These are phyloP conservation scores for Lathamus discolor DNA, from an alignment of 2,113 vertebrate species.

Conservation along the genomic window DNA sequence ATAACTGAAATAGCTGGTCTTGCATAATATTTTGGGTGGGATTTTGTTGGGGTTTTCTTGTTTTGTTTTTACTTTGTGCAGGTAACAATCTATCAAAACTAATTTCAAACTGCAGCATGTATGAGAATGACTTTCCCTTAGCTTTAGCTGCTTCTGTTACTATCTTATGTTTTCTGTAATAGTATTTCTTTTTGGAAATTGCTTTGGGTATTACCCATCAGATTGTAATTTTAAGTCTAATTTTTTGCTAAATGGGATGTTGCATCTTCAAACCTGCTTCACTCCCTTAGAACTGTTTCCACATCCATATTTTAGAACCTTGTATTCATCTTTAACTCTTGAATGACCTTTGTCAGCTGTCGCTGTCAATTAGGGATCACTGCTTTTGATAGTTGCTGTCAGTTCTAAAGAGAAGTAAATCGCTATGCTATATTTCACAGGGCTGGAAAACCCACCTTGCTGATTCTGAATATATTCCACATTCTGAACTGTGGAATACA, in stretches of 20 bases:
- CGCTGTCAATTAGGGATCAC: background rate
- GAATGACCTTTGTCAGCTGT: slow-evolving; percentile 25
- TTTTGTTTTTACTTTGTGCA: background rate
- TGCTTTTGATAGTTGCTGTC: background rate
- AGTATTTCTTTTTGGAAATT: background rate
- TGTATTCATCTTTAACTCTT: slow-evolving; percentile 12
- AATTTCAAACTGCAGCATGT: background rate
- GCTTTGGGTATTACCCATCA: background rate
- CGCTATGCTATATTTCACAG: background rate
- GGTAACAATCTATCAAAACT: background rate
- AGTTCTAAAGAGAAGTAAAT: background rate
- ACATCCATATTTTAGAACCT: background rate
- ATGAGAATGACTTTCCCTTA: background rate
- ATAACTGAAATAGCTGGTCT: background rate
- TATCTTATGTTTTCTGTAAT: background rate
- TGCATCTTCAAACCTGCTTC: background rate
- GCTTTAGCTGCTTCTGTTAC: background rate
- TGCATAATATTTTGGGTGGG: background rate
- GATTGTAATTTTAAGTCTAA: background rate
- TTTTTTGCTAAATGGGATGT: background rate
- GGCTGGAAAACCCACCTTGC: background rate
- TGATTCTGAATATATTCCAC: background rate
- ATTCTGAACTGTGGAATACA: background rate
- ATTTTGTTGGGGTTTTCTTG: background rate
- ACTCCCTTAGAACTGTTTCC: background rate